A percentile compares a stretch with the other conserved stretches of the same genome.
phyloP scores from a whole-genome alignment of 2,888 invertebrate species.

The Chalcis sispes region DNA sequence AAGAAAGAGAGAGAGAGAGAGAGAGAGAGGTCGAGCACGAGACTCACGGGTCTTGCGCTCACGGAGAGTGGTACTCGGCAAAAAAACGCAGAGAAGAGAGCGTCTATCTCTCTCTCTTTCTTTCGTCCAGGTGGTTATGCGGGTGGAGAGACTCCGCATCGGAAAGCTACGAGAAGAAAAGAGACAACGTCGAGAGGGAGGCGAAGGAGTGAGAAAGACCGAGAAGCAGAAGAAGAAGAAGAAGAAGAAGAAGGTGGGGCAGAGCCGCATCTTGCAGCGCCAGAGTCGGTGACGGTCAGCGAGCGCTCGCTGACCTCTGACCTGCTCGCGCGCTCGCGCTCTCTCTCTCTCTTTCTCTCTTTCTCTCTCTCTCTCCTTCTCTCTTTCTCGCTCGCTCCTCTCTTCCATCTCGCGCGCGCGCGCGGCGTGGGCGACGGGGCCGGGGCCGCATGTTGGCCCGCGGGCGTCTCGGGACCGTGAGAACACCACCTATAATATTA shows the following conservation, averaged over 20 bases:
- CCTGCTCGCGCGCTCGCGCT: too few relatives aligned
- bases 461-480: slow-evolving; percentile 76
- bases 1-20: slow-evolving; percentile 11
- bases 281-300: slow-evolving; percentile 74
- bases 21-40: slow-evolving; percentile 26
- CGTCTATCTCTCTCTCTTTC: neutral
- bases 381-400: slow-evolving; percentile 54
- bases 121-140: slow-evolving; percentile 35
- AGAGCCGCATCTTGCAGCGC: slow-evolving; percentile 67
- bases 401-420: slow-evolving; percentile 25
- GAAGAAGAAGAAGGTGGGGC: slow-evolving; percentile 60
- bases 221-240: slow-evolving; percentile 34
- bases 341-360: slow-evolving; percentile 29
- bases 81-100: slow-evolving; percentile 27
- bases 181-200: slow-evolving; percentile 22
- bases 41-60: slow-evolving; percentile 38
- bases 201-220: slow-evolving; percentile 25
- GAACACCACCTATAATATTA: slow-evolving; percentile 77
- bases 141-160: slow-evolving; percentile 44
- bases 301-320: slow-evolving; percentile 75
- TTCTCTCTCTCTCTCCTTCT: slow-evolving; percentile 55
- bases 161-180: slow-evolving; percentile 13
- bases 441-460: slow-evolving; percentile 74
- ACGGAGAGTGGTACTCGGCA: slow-evolving; percentile 55
- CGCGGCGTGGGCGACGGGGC: slow-evolving; percentile 72